Evolutionary conservation across 2,888 invertebrate species (phyloP), one percentile per base, ranked within the genome.

Genomic region (Torymus aiolomorphi): DNA sequence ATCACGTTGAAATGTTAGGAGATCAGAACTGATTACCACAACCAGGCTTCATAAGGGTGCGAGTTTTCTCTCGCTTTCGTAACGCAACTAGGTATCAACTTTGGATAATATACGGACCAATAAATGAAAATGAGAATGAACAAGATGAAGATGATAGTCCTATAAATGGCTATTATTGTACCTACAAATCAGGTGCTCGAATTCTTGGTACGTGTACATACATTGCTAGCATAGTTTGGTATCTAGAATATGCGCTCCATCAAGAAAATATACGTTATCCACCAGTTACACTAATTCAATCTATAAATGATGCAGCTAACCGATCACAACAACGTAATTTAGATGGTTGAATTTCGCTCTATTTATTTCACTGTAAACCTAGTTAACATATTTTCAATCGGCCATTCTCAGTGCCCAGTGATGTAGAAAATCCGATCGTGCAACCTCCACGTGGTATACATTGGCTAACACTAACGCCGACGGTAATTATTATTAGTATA

Each of bases 61-160:
- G 77, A 76, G 42, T 57, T 31, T 82, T 52, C 74, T 80, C 78
- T 1, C 67, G 75, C 63, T 78, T 72, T 65, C 59, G 75, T 3
- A 80, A 80, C 62, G 74, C 75, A 52, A 54, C 61, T 2, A 82
- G 71, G 16, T 71, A 82, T 57, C 78, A 78, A 57, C 66, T 80
- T n/a, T 82, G 72, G 74, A 80, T 78, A 65, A 20, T 63, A 16
- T 78, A 80, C 52, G n/a, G 24, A 70, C 49, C 76, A 49, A 16
- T 61, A 3, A 65, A 72, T 59, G 61, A 74, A 16, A 54, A 69
- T 52, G n/a, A n/a, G n/a, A 49, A 65, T 16, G 65, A 31, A 49
- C 42, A 10, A 3, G 8, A 20, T 20, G 5, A 13, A 54, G 59
- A 71, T 71, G 59, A 59, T 59, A 16, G 3, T 14, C 31, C 31